A percentile compares a stretch with the other conserved stretches of the same genome.
Conservation (phyloP, 2,113 vertebrate genomes). For the Sprattus sprattus region DNA sequence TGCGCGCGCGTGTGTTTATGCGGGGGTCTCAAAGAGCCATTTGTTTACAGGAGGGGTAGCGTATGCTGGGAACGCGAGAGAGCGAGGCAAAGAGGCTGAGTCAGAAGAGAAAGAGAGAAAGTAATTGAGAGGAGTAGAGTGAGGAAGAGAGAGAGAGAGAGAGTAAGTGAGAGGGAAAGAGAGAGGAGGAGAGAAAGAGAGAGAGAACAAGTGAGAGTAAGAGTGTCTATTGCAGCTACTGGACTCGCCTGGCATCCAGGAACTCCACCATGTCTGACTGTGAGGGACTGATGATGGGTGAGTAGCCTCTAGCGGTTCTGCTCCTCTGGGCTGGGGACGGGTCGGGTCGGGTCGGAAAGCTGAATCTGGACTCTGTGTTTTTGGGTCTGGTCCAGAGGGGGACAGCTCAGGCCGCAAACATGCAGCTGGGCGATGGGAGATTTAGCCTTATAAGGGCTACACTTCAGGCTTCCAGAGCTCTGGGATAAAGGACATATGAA, state of each 20-base stretch:
- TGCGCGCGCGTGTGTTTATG: slow-evolving; percentile 27
- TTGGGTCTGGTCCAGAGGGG: slow-evolving; percentile 56
- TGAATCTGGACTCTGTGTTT: slow-evolving; percentile 31
- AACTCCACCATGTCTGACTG: slow-evolving; percentile 87
- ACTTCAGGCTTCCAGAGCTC: background rate
- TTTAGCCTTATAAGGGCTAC: slow-evolving; percentile 68
- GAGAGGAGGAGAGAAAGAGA: slow-evolving; percentile 27
- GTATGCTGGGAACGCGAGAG: background rate
- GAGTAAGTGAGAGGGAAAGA: slow-evolving; percentile 30
- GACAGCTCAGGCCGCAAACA: slow-evolving; percentile 61
- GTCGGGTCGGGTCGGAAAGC: slow-evolving; percentile 12
- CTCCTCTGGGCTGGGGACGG: background rate
- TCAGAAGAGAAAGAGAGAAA: slow-evolving; percentile 26
- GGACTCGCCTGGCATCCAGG: slow-evolving; percentile 36
- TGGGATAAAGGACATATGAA: background rate
- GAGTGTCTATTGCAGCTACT: slow-evolving; percentile 5
- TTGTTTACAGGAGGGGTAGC: slow-evolving; percentile 24
- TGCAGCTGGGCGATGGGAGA: slow-evolving; percentile 45
- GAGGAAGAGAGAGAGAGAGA: background rate
- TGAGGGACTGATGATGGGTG: slow-evolving; percentile 88
- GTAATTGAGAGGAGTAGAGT: background rate
- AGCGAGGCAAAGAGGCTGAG: slow-evolving; percentile 23
- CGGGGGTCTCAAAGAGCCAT: slow-evolving; percentile 28
- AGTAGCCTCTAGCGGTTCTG: slow-evolving; percentile 57
- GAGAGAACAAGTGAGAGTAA: slow-evolving; percentile 22